Percentiles rank a stretch among this genome's conserved stretches.
These are phyloP conservation scores for Nicator chloris DNA, from an alignment of 2,113 vertebrate species.

Conservation along the genomic window DNA sequence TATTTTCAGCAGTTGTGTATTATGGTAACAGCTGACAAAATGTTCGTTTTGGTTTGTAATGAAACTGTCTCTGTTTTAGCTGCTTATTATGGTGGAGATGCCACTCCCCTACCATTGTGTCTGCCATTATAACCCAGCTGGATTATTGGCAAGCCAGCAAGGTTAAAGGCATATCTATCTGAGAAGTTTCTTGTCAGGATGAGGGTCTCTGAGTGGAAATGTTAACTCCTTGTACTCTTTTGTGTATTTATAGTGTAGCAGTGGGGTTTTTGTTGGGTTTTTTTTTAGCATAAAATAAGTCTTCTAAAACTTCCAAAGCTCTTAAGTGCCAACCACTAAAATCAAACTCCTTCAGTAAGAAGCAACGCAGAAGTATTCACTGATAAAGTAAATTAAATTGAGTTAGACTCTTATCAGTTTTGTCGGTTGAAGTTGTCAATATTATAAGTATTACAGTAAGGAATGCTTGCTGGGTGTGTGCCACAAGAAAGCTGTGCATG, in stretches of 20 bases:
- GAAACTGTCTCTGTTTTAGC: conserved; percentile 47
- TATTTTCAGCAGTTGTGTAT: conserved; percentile 48
- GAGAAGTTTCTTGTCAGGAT: background rate
- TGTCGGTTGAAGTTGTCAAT: background rate
- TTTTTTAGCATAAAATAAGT: background rate
- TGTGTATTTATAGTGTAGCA: background rate
- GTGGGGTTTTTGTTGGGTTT: accelerated
- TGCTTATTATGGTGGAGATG: conserved; percentile 18
- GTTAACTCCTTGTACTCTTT: background rate
- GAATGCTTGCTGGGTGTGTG: background rate
- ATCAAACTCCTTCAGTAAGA: background rate
- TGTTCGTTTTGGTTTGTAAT: conserved; percentile 36
- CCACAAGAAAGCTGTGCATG: background rate
- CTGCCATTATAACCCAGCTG: conserved; percentile 40
- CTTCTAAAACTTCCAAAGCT: background rate
- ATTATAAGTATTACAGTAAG: background rate
- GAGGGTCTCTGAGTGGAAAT: background rate
- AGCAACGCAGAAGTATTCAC: background rate
- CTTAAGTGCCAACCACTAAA: background rate
- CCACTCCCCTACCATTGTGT: conserved; percentile 27
- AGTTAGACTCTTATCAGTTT: background rate
- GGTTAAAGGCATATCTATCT: background rate
- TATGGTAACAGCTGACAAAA: conserved; percentile 54
- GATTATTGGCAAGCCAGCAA: background rate
- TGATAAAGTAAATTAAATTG: background rate